Percentiles rank a stretch among this genome's conserved stretches.
phyloP scores from a whole-genome alignment of 2,888 invertebrate species.

The Polydrusus cervinus region DNA sequence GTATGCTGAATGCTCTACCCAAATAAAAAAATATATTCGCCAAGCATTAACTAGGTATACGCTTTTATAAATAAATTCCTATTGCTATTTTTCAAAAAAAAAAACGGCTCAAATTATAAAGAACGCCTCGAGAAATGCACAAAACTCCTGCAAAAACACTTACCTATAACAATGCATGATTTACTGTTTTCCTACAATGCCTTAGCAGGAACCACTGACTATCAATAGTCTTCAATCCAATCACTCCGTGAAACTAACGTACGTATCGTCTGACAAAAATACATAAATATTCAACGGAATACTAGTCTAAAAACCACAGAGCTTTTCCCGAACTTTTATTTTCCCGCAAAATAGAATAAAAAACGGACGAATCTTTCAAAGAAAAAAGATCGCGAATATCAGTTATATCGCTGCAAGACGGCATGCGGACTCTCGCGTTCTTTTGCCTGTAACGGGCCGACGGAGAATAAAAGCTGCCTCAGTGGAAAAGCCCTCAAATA shows the following conservation, averaged over 20 bases:
- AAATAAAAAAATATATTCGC: too few species aligned
- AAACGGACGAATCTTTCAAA: slow-evolving; percentile 3
- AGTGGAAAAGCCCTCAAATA: slow-evolving; percentile 51
- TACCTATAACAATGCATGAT: slow-evolving; percentile 26
- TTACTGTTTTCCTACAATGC: slow-evolving; percentile 6
- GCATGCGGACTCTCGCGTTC: slow-evolving; percentile 8
- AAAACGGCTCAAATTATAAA: too few species aligned
- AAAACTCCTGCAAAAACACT: neutral
- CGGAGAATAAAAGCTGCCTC: slow-evolving; percentile 44
- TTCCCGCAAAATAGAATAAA: neutral
- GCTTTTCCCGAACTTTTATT: neutral
- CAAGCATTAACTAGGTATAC: too few species aligned
- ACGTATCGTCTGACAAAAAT: neutral
- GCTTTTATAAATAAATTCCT: too few species aligned
- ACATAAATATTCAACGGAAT: neutral
- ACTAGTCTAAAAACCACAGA: neutral
- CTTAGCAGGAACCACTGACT: neutral
- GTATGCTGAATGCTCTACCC: too few species aligned
- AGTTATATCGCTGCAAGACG: slow-evolving; percentile 15
- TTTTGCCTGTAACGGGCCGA: slow-evolving; percentile 37
- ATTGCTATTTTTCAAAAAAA: too few species aligned
- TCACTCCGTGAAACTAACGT: slow-evolving; percentile 3
- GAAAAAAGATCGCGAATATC: slow-evolving; percentile 36
- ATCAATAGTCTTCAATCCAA: slow-evolving; percentile 1
- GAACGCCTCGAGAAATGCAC: neutral